Conservation (phyloP, 1,140 invertebrate species). For the Papilio glaucus region DNA sequence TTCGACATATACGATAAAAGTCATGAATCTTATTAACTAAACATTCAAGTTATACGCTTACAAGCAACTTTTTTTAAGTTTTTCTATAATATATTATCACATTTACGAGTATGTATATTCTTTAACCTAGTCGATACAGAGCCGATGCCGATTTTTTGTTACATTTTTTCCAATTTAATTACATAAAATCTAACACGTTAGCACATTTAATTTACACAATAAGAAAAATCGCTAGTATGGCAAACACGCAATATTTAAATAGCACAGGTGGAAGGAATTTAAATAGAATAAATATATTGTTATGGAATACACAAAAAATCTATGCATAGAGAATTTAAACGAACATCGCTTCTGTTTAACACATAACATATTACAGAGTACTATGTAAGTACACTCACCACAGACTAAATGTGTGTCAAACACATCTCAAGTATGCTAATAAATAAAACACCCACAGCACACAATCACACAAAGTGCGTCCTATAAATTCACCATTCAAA, state of each 20-base stretch:
- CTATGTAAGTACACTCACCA: background rate
- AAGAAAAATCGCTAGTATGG: slow-evolving; percentile 13
- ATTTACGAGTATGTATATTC: slow-evolving; percentile 79
- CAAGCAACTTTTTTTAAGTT: slow-evolving; percentile 74
- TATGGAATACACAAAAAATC: slow-evolving; percentile 13
- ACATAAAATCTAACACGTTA: slow-evolving; percentile 58
- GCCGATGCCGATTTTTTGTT: slow-evolving; percentile 65
- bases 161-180: slow-evolving; percentile 54
- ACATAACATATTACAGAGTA: background rate
- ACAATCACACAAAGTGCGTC: slow-evolving; percentile 4
- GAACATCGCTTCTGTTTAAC: background rate
- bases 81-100: slow-evolving; percentile 77
- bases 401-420: slow-evolving; percentile 3
- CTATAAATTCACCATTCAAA: background rate
- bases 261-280: slow-evolving; percentile 42
- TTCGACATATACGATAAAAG: background rate
- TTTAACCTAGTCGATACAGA: slow-evolving; percentile 66
- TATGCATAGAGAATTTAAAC: background rate
- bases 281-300: slow-evolving; percentile 8
- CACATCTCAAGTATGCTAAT: slow-evolving; percentile 18
- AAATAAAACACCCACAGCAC: slow-evolving; percentile 8
- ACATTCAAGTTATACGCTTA: slow-evolving; percentile 69
- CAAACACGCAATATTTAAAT: slow-evolving; percentile 44
- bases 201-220: slow-evolving; percentile 34
- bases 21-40: slow-evolving; percentile 62